Evolutionary conservation across 2,888 invertebrate genomes (phyloP).

Genomic region (Zaprionus lineosus): DNA sequence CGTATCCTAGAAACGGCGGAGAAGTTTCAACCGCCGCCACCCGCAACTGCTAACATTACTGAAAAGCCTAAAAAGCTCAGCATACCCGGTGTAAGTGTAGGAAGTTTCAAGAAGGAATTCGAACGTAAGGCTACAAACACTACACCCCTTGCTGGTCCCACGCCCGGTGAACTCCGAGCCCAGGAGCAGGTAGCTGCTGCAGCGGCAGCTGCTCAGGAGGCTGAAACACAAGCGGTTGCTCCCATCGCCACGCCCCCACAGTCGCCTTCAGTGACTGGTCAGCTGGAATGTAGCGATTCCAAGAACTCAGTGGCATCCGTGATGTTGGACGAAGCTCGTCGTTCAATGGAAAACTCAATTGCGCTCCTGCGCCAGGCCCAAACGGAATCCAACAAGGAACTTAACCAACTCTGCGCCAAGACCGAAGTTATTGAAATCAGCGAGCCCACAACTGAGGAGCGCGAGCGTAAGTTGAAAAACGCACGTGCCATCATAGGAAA

Average conservation of each 20-base stretch:
- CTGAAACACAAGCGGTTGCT: constrained; percentile 51
- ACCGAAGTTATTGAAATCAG: constrained; percentile 81
- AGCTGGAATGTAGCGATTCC: constrained; percentile 84
- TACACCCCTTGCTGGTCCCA: constrained; percentile 81
- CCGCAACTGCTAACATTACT: constrained; percentile 8
- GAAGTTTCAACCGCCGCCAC: constrained; percentile 85
- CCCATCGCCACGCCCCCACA: constrained; percentile 78
- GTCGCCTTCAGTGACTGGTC: constrained; percentile 65
- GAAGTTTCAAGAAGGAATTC: constrained; percentile 93
- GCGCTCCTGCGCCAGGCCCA: constrained; percentile 85
- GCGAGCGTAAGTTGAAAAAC: constrained; percentile 86
- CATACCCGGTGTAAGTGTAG: constrained; percentile 92
- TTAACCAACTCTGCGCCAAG: constrained; percentile 82
- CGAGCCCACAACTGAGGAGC: constrained; percentile 77
- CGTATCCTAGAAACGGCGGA: constrained; percentile 88
- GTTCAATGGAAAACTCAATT: constrained; percentile 86
- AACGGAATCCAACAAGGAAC: constrained; percentile 82
- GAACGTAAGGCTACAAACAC: constrained; percentile 89
- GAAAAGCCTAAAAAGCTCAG: constrained; percentile 91
- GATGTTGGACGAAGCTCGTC: constrained; percentile 84
- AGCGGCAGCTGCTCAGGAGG: constrained; percentile 62
- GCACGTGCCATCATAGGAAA: constrained; percentile 89
- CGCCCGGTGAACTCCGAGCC: constrained; percentile 78
- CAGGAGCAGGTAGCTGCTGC: constrained; percentile 76
- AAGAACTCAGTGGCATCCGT: constrained; percentile 84